A percentile compares a stretch with the other conserved stretches of the same genome.
phyloP scores from a whole-genome alignment of 2,797 vertebrate genomes.

The Chelmon rostratus region DNA sequence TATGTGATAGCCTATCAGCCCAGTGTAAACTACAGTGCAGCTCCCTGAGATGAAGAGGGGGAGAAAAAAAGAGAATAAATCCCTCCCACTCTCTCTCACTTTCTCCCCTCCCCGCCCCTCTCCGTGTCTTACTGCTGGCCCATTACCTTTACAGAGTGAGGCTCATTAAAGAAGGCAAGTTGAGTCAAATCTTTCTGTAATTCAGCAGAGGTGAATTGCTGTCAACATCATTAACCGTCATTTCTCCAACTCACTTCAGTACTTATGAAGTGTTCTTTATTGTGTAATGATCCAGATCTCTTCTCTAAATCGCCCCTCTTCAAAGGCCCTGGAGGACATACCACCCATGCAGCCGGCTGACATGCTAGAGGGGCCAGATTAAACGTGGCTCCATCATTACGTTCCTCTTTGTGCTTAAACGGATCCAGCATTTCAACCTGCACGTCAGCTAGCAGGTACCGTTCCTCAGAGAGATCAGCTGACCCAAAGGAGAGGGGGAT shows the following conservation, averaged over 20 bases:
- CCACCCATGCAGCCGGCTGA: slow-evolving; percentile 85
- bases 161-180: slow-evolving; percentile 90
- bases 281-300: slow-evolving; percentile 91
- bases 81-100: slow-evolving; percentile 50
- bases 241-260: slow-evolving; percentile 86
- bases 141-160: slow-evolving; percentile 89
- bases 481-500: slow-evolving; percentile 15
- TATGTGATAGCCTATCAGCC: slow-evolving; percentile 63
- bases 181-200: slow-evolving; percentile 90
- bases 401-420: slow-evolving; percentile 76
- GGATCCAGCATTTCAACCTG: slow-evolving; percentile 69
- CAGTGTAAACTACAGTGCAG: slow-evolving; percentile 57
- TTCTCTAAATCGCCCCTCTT: slow-evolving; percentile 86
- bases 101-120: slow-evolving; percentile 51
- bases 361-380: slow-evolving; percentile 83
- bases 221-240: slow-evolving; percentile 92
- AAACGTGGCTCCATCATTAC: slow-evolving; percentile 85
- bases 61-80: slow-evolving; percentile 32
- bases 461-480: slow-evolving; percentile 54
- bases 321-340: slow-evolving; percentile 86
- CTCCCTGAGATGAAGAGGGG: slow-evolving; percentile 34
- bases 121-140: slow-evolving; percentile 79
- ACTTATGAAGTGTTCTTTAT: slow-evolving; percentile 91
- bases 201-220: slow-evolving; percentile 89
- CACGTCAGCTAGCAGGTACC: slow-evolving; percentile 62